Conservation (phyloP, 2,888 invertebrate genomes). For the Cremastinae sp. region DNA sequence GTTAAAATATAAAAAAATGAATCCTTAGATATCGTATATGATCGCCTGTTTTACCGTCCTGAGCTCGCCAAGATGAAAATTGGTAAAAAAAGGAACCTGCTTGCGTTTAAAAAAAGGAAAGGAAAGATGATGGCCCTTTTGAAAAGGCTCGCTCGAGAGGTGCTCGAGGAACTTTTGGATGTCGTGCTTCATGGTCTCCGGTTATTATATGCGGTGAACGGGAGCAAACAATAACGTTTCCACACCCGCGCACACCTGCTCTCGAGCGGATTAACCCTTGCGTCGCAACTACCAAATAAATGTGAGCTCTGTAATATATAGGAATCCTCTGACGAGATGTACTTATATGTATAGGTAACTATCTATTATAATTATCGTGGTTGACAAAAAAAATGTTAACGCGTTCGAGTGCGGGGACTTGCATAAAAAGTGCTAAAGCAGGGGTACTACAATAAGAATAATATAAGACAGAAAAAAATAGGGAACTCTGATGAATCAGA, state of each 20-base stretch:
- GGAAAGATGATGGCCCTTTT: slow-evolving; percentile 30
- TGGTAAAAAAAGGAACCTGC: too few relatives aligned
- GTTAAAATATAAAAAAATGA: too few relatives aligned
- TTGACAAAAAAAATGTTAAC: too few relatives aligned
- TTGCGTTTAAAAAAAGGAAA: slow-evolving; percentile 35
- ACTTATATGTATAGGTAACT: too few relatives aligned
- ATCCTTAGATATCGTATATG: too few relatives aligned
- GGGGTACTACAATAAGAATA: neutral
- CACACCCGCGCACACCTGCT: slow-evolving; percentile 75
- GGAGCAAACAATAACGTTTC: slow-evolving; percentile 73
- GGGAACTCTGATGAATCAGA: neutral
- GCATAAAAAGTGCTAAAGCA: neutral
- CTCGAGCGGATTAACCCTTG: slow-evolving; percentile 34
- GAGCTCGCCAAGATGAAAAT: neutral
- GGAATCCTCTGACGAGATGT: neutral
- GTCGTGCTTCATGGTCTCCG: slow-evolving; percentile 45
- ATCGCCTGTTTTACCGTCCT: too few relatives aligned
- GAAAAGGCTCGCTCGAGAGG: slow-evolving; percentile 71
- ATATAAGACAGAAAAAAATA: neutral
- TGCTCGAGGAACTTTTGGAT: slow-evolving; percentile 64
- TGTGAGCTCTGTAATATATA: neutral
- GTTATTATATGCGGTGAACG: slow-evolving; percentile 62
- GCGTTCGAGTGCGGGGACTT: too few relatives aligned
- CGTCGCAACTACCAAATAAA: neutral
- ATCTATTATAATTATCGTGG: too few relatives aligned